Evolutionary conservation across 2,797 vertebrate species (phyloP).

Genomic region (Avahi laniger): DNA sequence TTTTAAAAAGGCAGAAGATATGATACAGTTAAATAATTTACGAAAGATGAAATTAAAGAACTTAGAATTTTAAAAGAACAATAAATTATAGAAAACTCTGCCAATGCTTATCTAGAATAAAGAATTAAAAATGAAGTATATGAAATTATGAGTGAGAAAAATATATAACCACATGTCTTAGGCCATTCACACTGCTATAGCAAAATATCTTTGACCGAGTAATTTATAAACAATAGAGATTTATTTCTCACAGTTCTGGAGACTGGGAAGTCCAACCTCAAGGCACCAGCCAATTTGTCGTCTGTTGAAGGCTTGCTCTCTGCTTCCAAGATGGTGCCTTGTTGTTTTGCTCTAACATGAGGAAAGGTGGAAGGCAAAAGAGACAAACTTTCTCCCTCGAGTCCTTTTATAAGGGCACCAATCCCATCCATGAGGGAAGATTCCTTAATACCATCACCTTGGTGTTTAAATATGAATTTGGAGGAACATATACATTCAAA

Average conservation of each 20-base stretch:
- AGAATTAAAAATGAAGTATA: not conserved
- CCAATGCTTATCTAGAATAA: not conserved
- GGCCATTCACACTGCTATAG: not conserved
- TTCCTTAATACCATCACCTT: not conserved
- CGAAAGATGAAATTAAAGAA: not conserved
- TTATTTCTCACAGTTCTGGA: not conserved
- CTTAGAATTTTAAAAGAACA: not conserved
- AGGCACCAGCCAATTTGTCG: not conserved
- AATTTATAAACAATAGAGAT: not conserved
- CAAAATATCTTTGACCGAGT: not conserved
- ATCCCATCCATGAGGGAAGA: not conserved
- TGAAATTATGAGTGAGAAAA: not conserved
- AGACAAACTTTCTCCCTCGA: not conserved
- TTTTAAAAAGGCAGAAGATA: not conserved
- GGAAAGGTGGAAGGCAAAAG: not conserved
- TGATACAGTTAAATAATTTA: not conserved
- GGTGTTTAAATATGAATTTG: not conserved
- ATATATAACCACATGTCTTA: not conserved
- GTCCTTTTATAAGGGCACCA: not conserved
- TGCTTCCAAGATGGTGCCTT: not conserved
- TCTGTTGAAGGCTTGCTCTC: not conserved
- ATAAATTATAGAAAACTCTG: not conserved
- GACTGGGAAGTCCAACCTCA: not conserved
- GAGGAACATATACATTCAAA: not conserved
- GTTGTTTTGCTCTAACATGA: not conserved